A percentile compares a stretch with the other conserved stretches of the same genome.
Evolutionary conservation across 2,888 invertebrate genomes (phyloP).

Genomic region (Acleris holmiana): DNA sequence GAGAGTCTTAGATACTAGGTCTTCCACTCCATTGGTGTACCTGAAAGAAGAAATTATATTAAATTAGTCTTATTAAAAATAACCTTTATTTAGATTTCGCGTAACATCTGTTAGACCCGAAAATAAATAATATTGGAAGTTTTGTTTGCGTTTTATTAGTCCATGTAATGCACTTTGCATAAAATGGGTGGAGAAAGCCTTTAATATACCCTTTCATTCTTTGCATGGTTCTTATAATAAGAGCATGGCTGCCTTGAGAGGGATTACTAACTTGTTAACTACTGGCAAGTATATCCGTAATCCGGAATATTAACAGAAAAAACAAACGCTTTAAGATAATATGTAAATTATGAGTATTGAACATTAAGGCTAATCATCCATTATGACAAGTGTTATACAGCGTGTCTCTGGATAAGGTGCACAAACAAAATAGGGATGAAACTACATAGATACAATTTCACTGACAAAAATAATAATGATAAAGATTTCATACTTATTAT

Average conservation of each 20-base stretch:
- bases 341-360: too few species aligned
- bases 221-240: conserved; percentile 66
- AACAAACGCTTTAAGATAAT: too few species aligned
- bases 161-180: conserved; percentile 53
- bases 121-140: too few species aligned
- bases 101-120: background rate
- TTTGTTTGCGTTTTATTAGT: conserved; percentile 64
- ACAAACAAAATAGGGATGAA: too few species aligned
- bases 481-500: too few species aligned
- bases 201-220: conserved; percentile 75
- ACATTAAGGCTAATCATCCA: too few species aligned
- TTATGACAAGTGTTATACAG: too few species aligned
- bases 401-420: too few species aligned
- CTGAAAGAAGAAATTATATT: conserved; percentile 56
- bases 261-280: conserved; percentile 43
- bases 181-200: conserved; percentile 71
- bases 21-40: conserved; percentile 63
- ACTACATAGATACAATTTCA: too few species aligned
- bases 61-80: too few species aligned
- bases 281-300: background rate
- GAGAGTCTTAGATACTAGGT: conserved; percentile 51
- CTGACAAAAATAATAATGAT: too few species aligned
- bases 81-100: background rate
- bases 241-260: conserved; percentile 76
- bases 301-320: too few species aligned